A percentile compares a stretch with the other conserved stretches of the same genome.
These are phyloP conservation scores for Ifrita kowaldi DNA, from an alignment of 2,113 vertebrate genomes.

Conservation along the genomic window DNA sequence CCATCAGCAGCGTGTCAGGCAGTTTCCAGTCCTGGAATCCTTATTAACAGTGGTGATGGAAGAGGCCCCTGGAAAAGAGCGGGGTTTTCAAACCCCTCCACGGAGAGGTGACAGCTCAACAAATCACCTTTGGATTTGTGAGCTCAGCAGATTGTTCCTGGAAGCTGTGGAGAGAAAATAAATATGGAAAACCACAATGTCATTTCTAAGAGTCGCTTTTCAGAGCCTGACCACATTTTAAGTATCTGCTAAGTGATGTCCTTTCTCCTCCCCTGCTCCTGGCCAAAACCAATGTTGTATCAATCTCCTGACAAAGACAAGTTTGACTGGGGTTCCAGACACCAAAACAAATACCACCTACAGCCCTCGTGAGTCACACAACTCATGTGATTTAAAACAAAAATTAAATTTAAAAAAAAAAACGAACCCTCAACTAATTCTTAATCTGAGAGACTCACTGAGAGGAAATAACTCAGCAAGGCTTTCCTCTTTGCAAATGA, in stretches of 20 bases:
- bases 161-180: conserved; percentile 65
- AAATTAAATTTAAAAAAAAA: background rate
- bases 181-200: conserved; percentile 67
- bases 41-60: conserved; percentile 4
- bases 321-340: conserved; percentile 17
- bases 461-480: background rate
- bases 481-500: background rate
- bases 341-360: conserved; percentile 53
- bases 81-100: background rate
- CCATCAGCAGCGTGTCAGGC: conserved; percentile 42
- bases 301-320: conserved; percentile 43
- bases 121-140: conserved; percentile 55
- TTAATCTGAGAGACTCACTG: background rate
- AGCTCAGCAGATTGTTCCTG: conserved; percentile 67
- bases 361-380: conserved; percentile 20
- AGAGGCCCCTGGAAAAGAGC: conserved; percentile 1
- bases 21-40: conserved; percentile 1
- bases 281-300: conserved; percentile 48
- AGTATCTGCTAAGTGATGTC: conserved; percentile 67
- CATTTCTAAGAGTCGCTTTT: conserved; percentile 59
- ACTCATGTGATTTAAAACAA: background rate
- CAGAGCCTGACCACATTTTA: conserved; percentile 63
- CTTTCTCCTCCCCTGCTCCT: conserved; percentile 42
- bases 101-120: conserved; percentile 30
- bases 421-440: background rate